Evolutionary conservation across 1,140 invertebrate genomes (phyloP).

Genomic region (Brachionus koreanus): DNA sequence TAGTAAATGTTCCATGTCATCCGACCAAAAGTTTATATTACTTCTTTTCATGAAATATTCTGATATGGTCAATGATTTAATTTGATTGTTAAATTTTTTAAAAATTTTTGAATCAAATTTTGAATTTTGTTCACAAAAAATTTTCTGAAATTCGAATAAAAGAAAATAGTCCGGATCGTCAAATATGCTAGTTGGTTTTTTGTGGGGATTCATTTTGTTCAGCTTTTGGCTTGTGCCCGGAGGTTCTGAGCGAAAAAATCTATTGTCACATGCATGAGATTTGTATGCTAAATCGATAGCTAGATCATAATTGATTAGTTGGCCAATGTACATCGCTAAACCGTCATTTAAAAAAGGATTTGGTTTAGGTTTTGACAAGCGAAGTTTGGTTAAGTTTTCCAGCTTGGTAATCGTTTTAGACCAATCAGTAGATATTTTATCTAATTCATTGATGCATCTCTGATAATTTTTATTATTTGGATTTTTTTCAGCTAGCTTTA

Average conservation of each 20-base stretch:
- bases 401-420: neutral
- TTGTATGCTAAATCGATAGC: neutral
- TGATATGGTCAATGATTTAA: neutral
- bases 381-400: conserved; percentile 20
- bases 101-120: conserved; percentile 36
- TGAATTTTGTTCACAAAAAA: neutral
- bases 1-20: neutral
- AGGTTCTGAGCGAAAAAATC: conserved; percentile 20
- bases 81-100: neutral
- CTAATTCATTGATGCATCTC: conserved; percentile 4
- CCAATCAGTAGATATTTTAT: conserved; percentile 16
- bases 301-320: conserved; percentile 1
- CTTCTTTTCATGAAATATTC: neutral
- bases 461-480: neutral
- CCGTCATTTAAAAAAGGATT: conserved; percentile 38
- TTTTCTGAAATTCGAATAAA: conserved; percentile 34
- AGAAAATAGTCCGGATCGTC: conserved; percentile 21
- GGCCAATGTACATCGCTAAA: conserved; percentile 10
- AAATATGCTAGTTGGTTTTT: neutral
- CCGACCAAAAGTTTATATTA: conserved; percentile 11
- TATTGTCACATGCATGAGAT: neutral
- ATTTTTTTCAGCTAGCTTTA: neutral
- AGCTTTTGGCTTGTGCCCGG: conserved; percentile 19
- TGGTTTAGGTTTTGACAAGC: neutral
- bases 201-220: neutral